Evolutionary conservation across 2,113 vertebrate genomes (phyloP).

Genomic region (Megaptera novaeangliae): DNA sequence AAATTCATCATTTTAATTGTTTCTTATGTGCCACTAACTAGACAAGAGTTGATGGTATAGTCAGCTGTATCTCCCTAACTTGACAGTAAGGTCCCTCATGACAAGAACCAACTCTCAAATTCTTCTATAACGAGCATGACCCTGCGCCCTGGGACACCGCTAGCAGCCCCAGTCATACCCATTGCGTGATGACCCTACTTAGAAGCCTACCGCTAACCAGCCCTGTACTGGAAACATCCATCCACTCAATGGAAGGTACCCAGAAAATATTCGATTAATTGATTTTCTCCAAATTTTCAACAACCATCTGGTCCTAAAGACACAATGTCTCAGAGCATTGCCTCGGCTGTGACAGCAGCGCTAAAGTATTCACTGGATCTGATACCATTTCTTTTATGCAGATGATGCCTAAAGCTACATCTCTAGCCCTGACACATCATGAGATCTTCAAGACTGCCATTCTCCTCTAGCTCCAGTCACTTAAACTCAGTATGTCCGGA

Average conservation of each 20-base stretch:
- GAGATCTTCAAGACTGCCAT: not conserved
- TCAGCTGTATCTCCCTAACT: not conserved
- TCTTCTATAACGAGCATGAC: not conserved
- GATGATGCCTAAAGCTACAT: not conserved
- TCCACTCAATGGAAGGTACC: not conserved
- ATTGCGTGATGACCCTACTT: not conserved
- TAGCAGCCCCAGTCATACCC: not conserved
- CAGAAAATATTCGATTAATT: not conserved
- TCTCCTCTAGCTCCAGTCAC: not conserved
- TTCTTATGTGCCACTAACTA: not conserved
- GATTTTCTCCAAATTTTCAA: not conserved
- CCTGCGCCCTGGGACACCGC: not conserved
- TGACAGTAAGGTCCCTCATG: not conserved
- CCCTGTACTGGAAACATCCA: not conserved
- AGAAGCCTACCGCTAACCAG: not conserved
- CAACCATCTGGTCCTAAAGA: not conserved
- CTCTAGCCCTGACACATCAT: not conserved
- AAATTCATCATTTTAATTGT: slow-evolving; percentile 23
- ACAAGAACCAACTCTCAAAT: not conserved
- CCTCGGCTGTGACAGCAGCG: not conserved
- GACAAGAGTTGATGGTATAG: not conserved
- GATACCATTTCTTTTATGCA: not conserved
- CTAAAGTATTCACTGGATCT: not conserved
- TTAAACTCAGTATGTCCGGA: not conserved
- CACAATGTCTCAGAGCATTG: not conserved